phyloP scores from a whole-genome alignment of 2,888 invertebrate species.

The Oligia latruncula region DNA sequence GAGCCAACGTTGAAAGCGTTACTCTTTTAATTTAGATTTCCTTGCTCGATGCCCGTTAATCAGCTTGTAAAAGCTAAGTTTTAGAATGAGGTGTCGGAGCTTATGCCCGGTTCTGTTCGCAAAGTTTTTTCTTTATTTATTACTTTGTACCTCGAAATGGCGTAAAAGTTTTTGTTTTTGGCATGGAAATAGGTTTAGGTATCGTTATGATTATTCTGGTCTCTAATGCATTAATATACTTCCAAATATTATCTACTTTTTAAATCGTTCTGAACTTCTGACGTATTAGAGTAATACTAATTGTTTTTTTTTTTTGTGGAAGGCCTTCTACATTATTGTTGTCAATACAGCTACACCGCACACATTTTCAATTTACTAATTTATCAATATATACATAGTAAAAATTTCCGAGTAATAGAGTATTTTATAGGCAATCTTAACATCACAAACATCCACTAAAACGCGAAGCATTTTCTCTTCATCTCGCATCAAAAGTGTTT shows the following conservation, averaged over 20 bases:
- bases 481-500: slow-evolving; percentile 42
- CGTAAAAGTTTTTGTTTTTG: neutral
- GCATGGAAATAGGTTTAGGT: neutral
- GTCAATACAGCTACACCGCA: neutral
- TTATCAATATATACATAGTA: neutral
- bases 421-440: slow-evolving; percentile 31
- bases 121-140: slow-evolving; percentile 56
- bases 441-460: slow-evolving; percentile 1
- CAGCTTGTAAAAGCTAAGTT: slow-evolving; percentile 58
- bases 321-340: neutral
- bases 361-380: neutral
- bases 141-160: slow-evolving; percentile 28
- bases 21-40: slow-evolving; percentile 64
- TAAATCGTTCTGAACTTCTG: neutral
- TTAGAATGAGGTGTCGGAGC: slow-evolving; percentile 36
- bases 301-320: neutral
- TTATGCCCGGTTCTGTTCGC: slow-evolving; percentile 36
- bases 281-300: neutral
- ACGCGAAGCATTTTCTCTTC: slow-evolving; percentile 23
- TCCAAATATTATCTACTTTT: neutral
- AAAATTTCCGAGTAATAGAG: neutral
- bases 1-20: slow-evolving; percentile 50
- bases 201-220: neutral
- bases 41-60: slow-evolving; percentile 59
- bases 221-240: neutral